Percentiles rank a stretch among this genome's conserved stretches.
Evolutionary conservation across 2,797 vertebrate species (phyloP).

Genomic region (Sebastiscus tertius): DNA sequence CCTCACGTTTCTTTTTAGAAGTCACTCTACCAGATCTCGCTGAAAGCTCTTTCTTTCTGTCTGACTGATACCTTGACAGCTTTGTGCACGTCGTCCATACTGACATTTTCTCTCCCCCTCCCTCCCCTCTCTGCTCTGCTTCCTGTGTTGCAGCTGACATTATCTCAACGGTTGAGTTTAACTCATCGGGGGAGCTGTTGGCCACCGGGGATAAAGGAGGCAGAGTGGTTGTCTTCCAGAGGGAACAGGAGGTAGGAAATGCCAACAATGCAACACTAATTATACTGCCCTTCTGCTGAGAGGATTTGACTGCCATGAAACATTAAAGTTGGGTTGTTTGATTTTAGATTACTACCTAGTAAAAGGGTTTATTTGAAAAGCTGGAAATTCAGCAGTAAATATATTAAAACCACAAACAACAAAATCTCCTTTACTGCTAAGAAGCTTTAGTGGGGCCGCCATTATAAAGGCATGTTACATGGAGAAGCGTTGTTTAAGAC

Average conservation of each 20-base stretch:
- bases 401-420: neutral
- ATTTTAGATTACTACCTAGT: neutral
- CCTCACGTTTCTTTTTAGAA: conserved; percentile 18
- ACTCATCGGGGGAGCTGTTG: conserved; percentile 96
- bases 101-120: conserved; percentile 60
- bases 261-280: conserved; percentile 64
- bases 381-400: neutral
- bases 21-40: conserved; percentile 15
- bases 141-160: conserved; percentile 91
- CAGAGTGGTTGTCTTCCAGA: conserved; percentile 97
- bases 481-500: neutral
- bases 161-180: conserved; percentile 99
- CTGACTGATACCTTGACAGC: conserved; percentile 44
- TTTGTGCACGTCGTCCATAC: conserved; percentile 36
- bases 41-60: conserved; percentile 27
- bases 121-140: conserved; percentile 39
- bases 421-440: neutral
- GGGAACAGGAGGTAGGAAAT: conserved; percentile 94
- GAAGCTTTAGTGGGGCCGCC: neutral
- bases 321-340: conserved; percentile 26
- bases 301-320: conserved; percentile 31
- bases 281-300: conserved; percentile 38
- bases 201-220: conserved; percentile 98
- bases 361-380: neutral
- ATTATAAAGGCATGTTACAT: neutral